Evolutionary conservation across 2,113 vertebrate species (phyloP), one percentile per base, ranked within the genome.

Genomic region (Falcunculus frontatus): DNA sequence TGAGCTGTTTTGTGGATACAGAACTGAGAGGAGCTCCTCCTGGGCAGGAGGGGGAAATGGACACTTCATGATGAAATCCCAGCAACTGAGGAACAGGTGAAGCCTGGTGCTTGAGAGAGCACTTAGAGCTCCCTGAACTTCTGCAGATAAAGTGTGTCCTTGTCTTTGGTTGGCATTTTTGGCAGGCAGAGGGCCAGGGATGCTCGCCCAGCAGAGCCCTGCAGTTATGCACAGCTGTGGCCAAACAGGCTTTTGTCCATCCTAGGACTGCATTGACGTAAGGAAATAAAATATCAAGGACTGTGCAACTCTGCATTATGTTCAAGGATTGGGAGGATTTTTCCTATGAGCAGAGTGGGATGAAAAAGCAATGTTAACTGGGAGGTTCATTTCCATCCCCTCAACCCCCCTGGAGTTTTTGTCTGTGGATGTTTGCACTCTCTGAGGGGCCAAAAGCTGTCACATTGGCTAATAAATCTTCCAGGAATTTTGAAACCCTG

Each of bases 251-350:
- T 91, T 60, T 84, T 85, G 56, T 35, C 55, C 29, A 5, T 78
- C 62, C 90, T 64, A 30, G 41, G 32, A 30, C 87, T 80, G 65
- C 81, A 44, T 5, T 91, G 80, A 85, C 47, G 7, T 75, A 77
- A 87, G 64, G 79, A 96, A 89, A 87, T 95, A 55, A 94, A 96
- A 94, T 84, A 67, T 23, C n/a, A 95, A 79, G 67, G 80, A 19
- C 69, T 91, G 4, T 91, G 70, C 83, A 49, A 37, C 55, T 82
- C 76, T 78, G 29, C 56, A 70, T 56, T 62, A 37, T 84, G 49
- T 94, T 63, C 52, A 63, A 77, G 64, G 73, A 75, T 42, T 75
- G 65, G 20, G 89, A 59, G 78, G 74, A 52, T 65, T 67, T 95
- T 88, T 96, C 44, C 50, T 92, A 30, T 81, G 27, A 44, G 73